Evolutionary conservation across 2,888 invertebrate genomes (phyloP), one percentile per base, ranked within the genome.

Genomic region (Limnephilus marmoratus): DNA sequence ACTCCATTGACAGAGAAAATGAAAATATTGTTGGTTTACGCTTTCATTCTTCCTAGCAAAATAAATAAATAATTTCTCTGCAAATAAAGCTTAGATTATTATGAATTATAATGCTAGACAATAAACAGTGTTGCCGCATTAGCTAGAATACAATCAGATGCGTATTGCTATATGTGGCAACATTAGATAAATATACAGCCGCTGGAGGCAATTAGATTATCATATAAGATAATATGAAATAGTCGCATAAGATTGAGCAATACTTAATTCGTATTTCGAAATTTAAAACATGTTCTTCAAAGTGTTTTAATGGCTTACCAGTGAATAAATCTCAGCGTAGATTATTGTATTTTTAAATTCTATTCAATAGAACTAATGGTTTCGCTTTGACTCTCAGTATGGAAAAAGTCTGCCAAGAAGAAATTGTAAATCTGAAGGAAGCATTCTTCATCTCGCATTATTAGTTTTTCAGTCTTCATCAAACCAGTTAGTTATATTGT

Each of bases 161-260:
- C 68, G 24, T 68, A 68, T 24, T 68, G 7, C 24, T 68, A 68
- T 24, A 68, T 68, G 68, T 9, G 24, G 68, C 68, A 68, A 68
- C 68, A n/a, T 68, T 68, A 68, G 68, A 68, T 68, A 68, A 68
- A 68, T 68, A 24, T 68, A 24, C 24, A 68, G n/a, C 9, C 7
- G 68, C 68, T 68, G n/a, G n/a, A n/a, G 68, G 68, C 68, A 68
- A 68, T 68, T 68, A 68, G 68, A 68, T 24, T 68, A 68, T 68
- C 68, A 68, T 68, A 68, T 68, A 68, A 68, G 68, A 68, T 68
- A 68, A 68, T 68, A 68, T 68, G n/a, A 68, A 68, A 68, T 68
- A 68, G 68, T 68, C 68, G 68, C 24, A 2, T n/a, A n/a, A n/a
- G 24, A n/a, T 68, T 68, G n/a, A 24, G 68, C 24, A 68, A 68